A percentile compares a stretch with the other conserved stretches of the same genome.
Evolutionary conservation across 2,888 invertebrate genomes (phyloP).

Genomic region (Drosophila borealis): DNA sequence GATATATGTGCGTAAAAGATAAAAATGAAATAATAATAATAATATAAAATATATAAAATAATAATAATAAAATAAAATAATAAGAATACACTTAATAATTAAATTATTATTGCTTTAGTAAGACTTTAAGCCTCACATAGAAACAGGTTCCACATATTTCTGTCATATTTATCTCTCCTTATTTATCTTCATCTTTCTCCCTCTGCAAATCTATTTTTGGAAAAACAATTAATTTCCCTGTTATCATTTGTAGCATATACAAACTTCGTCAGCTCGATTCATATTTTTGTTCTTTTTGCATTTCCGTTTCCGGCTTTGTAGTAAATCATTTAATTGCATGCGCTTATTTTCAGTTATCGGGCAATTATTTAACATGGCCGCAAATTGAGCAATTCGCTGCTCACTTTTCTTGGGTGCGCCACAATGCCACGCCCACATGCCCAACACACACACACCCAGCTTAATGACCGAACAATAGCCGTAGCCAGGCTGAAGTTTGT

Average conservation of each 20-base stretch:
- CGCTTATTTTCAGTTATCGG: conserved; percentile 50
- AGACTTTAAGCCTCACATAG: too few species aligned
- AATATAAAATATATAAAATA: too few species aligned
- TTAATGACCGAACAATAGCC: conserved; percentile 30
- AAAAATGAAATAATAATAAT: too few species aligned
- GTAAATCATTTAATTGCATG: conserved; percentile 31
- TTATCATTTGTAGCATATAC: conserved; percentile 2
- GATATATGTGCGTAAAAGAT: not conserved
- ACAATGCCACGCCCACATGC: conserved; percentile 7
- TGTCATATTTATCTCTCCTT: too few species aligned
- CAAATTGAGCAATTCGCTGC: conserved; percentile 37
- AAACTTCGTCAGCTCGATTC: not conserved
- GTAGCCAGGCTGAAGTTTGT: not conserved
- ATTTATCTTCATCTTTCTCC: too few species aligned
- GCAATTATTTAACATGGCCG: conserved; percentile 52
- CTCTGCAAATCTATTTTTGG: too few species aligned
- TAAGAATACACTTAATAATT: too few species aligned
- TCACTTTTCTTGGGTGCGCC: conserved; percentile 21
- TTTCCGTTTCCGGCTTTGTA: conserved; percentile 2
- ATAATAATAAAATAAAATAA: too few species aligned
- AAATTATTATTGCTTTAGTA: too few species aligned
- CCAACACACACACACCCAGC: conserved; percentile 11
- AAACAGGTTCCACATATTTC: too few species aligned
- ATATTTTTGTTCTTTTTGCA: not conserved
- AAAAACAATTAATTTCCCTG: not conserved